Conservation (phyloP, 2,888 invertebrate genomes). For the Fragum sueziense region DNA sequence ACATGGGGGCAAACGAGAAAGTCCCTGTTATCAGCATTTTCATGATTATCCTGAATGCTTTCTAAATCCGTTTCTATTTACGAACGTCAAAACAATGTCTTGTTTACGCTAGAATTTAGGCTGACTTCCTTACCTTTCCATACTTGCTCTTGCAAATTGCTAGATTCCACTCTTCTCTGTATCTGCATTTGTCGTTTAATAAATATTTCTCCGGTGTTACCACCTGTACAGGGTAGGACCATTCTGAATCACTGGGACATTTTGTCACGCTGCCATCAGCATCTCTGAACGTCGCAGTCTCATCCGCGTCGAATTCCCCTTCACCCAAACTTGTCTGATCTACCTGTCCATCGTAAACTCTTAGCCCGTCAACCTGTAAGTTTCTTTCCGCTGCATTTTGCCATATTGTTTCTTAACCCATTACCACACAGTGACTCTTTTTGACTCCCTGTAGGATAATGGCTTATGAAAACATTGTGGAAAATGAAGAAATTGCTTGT, state of each 20-base stretch:
- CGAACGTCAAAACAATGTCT: not conserved
- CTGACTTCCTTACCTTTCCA: conserved; percentile 17
- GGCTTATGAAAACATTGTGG: not conserved
- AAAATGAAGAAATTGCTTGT: not conserved
- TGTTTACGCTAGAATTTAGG: not conserved
- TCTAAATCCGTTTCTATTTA: not conserved
- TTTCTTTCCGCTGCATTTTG: too few relatives aligned
- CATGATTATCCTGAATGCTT: not conserved
- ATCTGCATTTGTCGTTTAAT: not conserved
- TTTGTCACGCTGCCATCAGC: conserved; percentile 19
- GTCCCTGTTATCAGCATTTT: not conserved
- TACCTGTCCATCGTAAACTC: conserved; percentile 32
- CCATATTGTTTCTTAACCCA: too few relatives aligned
- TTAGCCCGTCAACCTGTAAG: conserved; percentile 12
- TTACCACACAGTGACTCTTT: too few relatives aligned
- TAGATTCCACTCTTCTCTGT: conserved; percentile 31
- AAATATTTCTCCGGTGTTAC: conserved; percentile 22
- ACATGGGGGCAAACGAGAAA: not conserved
- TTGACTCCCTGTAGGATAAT: not conserved
- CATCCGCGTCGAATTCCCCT: conserved; percentile 14
- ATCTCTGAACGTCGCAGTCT: conserved; percentile 34
- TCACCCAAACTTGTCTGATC: conserved; percentile 13
- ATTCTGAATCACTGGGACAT: conserved; percentile 20
- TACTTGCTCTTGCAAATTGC: conserved; percentile 16
- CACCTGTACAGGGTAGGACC: conserved; percentile 1